Conservation (phyloP, 2,797 vertebrate genomes). For the Babyrousa celebensis region DNA sequence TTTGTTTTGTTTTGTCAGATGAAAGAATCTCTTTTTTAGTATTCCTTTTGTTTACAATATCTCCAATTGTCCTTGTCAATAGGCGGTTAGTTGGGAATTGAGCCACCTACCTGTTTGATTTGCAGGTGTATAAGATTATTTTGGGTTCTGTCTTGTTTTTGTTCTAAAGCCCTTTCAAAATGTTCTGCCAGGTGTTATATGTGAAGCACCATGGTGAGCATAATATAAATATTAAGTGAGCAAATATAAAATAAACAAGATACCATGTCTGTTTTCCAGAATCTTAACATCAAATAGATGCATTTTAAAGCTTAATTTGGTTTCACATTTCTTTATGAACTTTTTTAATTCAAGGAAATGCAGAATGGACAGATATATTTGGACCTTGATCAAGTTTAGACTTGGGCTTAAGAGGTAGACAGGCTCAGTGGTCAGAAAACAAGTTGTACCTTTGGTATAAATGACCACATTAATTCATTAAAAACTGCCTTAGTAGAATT, state of each 20-base stretch:
- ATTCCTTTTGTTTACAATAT: neutral
- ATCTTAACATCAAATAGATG: neutral
- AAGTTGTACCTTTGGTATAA: slow-evolving; percentile 11
- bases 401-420: neutral
- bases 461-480: neutral
- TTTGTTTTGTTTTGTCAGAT: slow-evolving; percentile 42
- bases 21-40: slow-evolving; percentile 20
- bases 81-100: slow-evolving; percentile 14
- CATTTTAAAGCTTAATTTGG: slow-evolving; percentile 13
- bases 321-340: neutral
- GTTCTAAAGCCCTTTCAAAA: slow-evolving; percentile 67
- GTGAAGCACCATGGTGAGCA: neutral
- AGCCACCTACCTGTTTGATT: neutral
- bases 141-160: slow-evolving; percentile 12
- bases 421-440: neutral
- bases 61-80: neutral
- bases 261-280: neutral
- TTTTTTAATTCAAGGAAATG: slow-evolving; percentile 32
- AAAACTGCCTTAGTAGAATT: neutral
- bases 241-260: slow-evolving; percentile 44
- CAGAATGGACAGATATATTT: neutral
- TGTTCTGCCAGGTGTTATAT: slow-evolving; percentile 29
- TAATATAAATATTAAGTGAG: slow-evolving; percentile 59
- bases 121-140: slow-evolving; percentile 4
- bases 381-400: neutral